These are phyloP conservation scores for Lerema accius DNA, from an alignment of 1,140 invertebrate species.

Conservation along the genomic window DNA sequence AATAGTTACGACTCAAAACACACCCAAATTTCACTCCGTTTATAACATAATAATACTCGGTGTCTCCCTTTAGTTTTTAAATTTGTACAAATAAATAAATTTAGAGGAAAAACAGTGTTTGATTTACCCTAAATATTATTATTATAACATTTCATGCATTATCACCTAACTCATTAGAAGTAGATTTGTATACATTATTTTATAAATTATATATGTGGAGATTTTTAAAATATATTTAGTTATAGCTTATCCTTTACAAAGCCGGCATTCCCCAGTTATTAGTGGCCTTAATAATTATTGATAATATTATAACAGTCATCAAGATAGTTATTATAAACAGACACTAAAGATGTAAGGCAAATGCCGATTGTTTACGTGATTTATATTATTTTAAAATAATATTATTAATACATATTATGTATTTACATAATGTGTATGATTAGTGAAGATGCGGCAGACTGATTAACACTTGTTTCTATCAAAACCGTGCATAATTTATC, in stretches of 20 bases:
- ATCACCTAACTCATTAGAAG: slow-evolving; percentile 1
- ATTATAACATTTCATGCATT: neutral
- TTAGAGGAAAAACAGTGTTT: slow-evolving; percentile 8
- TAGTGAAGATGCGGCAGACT: no score
- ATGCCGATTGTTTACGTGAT: no score
- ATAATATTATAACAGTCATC: neutral
- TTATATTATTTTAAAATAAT: no score
- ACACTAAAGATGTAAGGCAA: no score
- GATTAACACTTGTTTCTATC: no score
- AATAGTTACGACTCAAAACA: neutral
- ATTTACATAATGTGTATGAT: no score
- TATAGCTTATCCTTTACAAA: slow-evolving; percentile 4
- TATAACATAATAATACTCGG: slow-evolving; percentile 23
- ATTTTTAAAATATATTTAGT: slow-evolving; percentile 20
- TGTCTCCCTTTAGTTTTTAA: slow-evolving; percentile 13
- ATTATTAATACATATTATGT: no score
- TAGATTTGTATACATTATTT: slow-evolving; percentile 3
- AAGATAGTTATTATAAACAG: neutral
- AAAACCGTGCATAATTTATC: no score
- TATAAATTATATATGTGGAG: slow-evolving; percentile 14
- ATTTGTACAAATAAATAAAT: slow-evolving; percentile 30
- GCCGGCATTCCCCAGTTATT: neutral
- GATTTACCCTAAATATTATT: slow-evolving; percentile 8
- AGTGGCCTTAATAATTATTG: neutral
- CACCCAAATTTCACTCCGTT: neutral